phyloP scores from a whole-genome alignment of 2,888 invertebrate species.

The Silvanus unidentatus region DNA sequence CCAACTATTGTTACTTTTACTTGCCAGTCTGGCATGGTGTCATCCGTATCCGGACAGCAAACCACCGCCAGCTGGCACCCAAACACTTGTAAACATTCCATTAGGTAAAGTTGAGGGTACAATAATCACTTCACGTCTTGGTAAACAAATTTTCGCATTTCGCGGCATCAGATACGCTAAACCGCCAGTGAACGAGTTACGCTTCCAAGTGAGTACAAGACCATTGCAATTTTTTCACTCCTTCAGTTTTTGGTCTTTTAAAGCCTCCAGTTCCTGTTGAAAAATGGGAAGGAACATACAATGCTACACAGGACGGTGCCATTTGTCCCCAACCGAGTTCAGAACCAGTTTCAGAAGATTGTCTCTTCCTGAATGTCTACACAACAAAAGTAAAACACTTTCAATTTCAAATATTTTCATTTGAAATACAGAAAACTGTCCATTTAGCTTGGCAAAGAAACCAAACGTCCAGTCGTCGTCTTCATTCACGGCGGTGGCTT shows the following conservation, averaged over 20 bases:
- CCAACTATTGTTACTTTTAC: neutral
- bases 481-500: slow-evolving; percentile 67
- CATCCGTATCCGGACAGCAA: slow-evolving; percentile 18
- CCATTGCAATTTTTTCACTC: neutral
- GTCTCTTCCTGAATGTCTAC: slow-evolving; percentile 59
- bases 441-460: slow-evolving; percentile 37
- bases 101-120: slow-evolving; percentile 32
- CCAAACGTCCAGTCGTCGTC: slow-evolving; percentile 56
- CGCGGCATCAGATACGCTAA: slow-evolving; percentile 35
- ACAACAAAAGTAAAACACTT: slow-evolving; percentile 49
- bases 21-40: neutral
- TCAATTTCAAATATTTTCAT: neutral
- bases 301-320: slow-evolving; percentile 40
- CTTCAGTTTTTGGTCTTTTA: slow-evolving; percentile 14
- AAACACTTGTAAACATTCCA: slow-evolving; percentile 24
- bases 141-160: slow-evolving; percentile 33
- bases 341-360: slow-evolving; percentile 53
- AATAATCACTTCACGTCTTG: slow-evolving; percentile 29
- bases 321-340: slow-evolving; percentile 40
- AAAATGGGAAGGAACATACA: slow-evolving; percentile 36
- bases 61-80: slow-evolving; percentile 12
- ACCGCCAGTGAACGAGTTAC: slow-evolving; percentile 36
- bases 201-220: slow-evolving; percentile 38
- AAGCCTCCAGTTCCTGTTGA: slow-evolving; percentile 40
- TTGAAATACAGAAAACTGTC: neutral